Base-by-base conservation (phyloP, 1,140 invertebrate species). In the Papilio aristodemus region DNA sequence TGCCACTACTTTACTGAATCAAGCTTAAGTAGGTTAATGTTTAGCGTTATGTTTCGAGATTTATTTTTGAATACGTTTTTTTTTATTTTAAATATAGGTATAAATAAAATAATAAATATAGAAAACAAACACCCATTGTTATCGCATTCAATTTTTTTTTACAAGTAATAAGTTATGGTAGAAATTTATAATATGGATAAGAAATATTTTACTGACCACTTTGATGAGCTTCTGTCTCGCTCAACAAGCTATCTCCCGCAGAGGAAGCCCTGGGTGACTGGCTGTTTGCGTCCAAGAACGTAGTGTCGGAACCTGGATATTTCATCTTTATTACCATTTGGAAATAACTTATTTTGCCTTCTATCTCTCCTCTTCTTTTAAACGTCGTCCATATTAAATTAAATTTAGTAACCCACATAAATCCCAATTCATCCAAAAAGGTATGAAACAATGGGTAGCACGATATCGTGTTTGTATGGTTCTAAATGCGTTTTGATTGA, bases 201-300 rank as follows among this genome's bases (percentile, higher is more conserved):
- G 58, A 27, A 62, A 25, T 68, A 59, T 14, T 25, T 68, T 79
- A 89, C 85, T 89, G 73, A 91, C 89, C 89, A 76, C 89, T 91
- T 77, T 91, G 89, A 68, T 91, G 89, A 63, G 89, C 89, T 69
- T 91, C 89, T 19, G 89, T 91, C 83, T 91, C 89, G 75, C 89
- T 91, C 41, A 85, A 80, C 32, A 89, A 73, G 69, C 89, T 91
- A 71, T 91, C 89, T 41, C 89, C 89, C 68, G 84, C 87, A 39
- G 89, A 91, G 7, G 87, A 91, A 27, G 85, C 87, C 75, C 89
- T 77, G 17, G 89, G 89, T 54, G 89, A 91, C 63, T 89, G 85
- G 57, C 89, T 85, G 70, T 77, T 90, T 39, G 88, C 80, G 67
- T 90, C 89, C 75, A 91, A 77, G 79, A 87, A 90, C 71, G 86